Conservation (phyloP, 2,888 invertebrate genomes). For the Drosophila birchii region DNA sequence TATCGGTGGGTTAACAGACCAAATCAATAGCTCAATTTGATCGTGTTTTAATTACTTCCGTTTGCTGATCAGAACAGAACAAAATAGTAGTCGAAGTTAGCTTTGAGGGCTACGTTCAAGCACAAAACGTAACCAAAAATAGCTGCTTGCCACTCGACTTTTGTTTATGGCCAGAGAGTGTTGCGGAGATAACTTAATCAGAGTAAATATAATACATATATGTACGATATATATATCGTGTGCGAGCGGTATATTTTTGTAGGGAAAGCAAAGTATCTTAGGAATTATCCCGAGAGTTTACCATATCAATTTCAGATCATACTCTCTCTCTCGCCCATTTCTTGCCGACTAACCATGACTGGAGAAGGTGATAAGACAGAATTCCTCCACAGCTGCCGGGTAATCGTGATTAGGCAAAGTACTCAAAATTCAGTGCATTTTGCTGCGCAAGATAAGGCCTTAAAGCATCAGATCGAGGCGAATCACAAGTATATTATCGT, state of each 20-base stretch:
- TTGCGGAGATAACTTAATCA: not conserved
- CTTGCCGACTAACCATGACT: conserved; percentile 10
- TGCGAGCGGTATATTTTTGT: not conserved
- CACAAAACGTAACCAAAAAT: not conserved
- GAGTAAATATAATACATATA: not conserved
- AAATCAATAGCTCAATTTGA: not conserved
- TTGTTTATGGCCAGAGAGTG: not conserved
- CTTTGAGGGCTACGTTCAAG: not conserved
- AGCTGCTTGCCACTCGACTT: conserved; percentile 1
- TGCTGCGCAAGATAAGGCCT: not conserved
- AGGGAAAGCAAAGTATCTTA: too few species aligned
- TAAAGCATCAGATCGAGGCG: not conserved
- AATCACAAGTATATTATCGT: not conserved
- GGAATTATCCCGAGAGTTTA: not conserved
- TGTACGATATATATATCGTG: not conserved
- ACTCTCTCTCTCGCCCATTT: not conserved
- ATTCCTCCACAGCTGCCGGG: not conserved
- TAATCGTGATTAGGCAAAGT: conserved; percentile 13
- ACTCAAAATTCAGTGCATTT: not conserved
- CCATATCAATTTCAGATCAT: not conserved
- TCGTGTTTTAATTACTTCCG: not conserved
- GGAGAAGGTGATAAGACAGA: conserved; percentile 11
- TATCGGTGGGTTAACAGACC: not conserved
- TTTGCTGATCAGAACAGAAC: not conserved
- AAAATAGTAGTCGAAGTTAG: not conserved